Evolutionary conservation across 1,140 invertebrate genomes (phyloP).

Genomic region (Ridgeia piscesae): DNA sequence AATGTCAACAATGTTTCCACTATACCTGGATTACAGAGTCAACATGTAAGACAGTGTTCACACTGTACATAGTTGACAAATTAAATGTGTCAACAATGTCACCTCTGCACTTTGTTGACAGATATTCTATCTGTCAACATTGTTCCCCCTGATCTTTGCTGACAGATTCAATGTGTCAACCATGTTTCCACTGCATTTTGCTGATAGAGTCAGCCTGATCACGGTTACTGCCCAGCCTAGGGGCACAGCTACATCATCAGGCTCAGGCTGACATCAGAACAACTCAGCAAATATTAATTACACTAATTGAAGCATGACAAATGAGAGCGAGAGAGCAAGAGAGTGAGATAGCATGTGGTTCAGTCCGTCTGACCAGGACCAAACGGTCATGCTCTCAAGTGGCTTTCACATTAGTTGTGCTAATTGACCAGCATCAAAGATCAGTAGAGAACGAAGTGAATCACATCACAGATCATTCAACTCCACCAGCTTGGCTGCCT

Average conservation of each 20-base stretch:
- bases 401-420: neutral
- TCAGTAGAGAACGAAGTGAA: neutral
- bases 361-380: neutral
- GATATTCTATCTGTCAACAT: neutral
- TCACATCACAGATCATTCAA: no score
- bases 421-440: neutral
- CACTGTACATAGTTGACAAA: no score
- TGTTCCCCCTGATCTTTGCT: neutral
- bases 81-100: no score
- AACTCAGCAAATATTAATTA: neutral
- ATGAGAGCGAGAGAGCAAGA: neutral
- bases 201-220: neutral
- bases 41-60: no score
- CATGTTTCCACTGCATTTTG: neutral
- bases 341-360: neutral
- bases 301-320: neutral
- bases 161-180: neutral
- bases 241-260: neutral
- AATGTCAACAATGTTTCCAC: no score
- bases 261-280: neutral
- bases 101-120: no score
- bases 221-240: no score
- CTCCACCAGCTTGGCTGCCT: no score
- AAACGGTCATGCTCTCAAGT: neutral
- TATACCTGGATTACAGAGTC: no score